These are phyloP conservation scores for Gallinago undulata DNA, from an alignment of 2,113 vertebrate species.

Conservation along the genomic window DNA sequence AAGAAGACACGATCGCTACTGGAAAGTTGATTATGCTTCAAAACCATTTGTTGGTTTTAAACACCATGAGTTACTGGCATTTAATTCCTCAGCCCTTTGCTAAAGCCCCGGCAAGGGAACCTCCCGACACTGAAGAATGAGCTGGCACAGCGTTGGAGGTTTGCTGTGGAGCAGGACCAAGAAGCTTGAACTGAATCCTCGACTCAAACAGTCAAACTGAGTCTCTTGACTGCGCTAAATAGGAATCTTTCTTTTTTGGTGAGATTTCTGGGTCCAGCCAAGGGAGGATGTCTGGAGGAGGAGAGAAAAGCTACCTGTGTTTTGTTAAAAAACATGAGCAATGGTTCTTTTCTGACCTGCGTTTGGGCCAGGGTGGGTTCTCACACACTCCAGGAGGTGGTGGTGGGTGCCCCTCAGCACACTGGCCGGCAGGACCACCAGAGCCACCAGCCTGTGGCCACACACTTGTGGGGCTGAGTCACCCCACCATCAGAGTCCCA, in stretches of 20 bases:
- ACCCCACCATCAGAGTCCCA: rapidly evolving
- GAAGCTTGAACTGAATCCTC: neutral
- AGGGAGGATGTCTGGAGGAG: neutral
- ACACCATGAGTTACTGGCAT: neutral
- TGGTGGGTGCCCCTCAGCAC: rapidly evolving
- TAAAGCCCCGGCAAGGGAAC: neutral
- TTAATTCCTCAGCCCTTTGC: neutral
- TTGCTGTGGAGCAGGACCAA: neutral
- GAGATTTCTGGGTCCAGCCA: neutral
- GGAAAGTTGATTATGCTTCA: neutral
- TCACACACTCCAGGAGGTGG: neutral
- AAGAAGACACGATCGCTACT: neutral
- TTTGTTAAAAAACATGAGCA: neutral
- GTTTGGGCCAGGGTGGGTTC: neutral
- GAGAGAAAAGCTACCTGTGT: rapidly evolving
- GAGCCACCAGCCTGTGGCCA: neutral
- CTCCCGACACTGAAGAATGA: neutral
- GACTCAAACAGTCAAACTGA: neutral
- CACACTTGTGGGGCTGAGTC: rapidly evolving
- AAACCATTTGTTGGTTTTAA: neutral
- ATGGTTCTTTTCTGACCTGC: neutral
- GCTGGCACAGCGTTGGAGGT: neutral
- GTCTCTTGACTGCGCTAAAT: neutral
- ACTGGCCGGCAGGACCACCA: rapidly evolving
- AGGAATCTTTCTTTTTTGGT: neutral